Conservation (phyloP, 1,140 invertebrate species). For the Aphis craccivora region DNA sequence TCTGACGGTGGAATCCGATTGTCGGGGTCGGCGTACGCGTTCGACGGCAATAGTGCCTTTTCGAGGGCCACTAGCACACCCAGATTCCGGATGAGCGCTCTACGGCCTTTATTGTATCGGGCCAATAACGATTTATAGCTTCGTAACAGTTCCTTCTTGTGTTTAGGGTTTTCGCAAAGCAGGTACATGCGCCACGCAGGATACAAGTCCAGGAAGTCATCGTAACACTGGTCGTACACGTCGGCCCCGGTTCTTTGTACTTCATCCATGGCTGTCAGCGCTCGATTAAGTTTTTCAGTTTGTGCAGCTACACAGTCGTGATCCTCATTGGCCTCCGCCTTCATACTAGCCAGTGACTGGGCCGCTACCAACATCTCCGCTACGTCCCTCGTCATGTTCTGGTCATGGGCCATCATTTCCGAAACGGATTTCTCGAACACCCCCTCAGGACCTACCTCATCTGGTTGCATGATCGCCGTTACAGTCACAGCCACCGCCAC, state of each 20-base stretch:
- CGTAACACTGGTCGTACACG: background rate
- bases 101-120: background rate
- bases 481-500: background rate
- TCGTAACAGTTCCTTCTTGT: rapidly evolving
- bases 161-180: background rate
- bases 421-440: background rate
- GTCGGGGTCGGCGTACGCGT: background rate
- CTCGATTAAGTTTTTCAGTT: background rate
- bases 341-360: background rate
- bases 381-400: background rate
- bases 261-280: background rate
- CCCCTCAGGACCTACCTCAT: background rate
- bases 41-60: background rate
- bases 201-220: background rate
- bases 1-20: background rate
- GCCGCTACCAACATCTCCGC: conserved; percentile 10
- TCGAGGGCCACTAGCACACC: background rate
- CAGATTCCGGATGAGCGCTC: background rate
- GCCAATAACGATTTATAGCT: background rate
- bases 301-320: rapidly evolving
- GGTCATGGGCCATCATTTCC: background rate
- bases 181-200: conserved; percentile 14
- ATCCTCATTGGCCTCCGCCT: background rate
- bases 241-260: background rate
- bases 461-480: background rate